These are phyloP conservation scores for Micrasema minimum DNA, from an alignment of 1,140 invertebrate genomes.

Conservation along the genomic window DNA sequence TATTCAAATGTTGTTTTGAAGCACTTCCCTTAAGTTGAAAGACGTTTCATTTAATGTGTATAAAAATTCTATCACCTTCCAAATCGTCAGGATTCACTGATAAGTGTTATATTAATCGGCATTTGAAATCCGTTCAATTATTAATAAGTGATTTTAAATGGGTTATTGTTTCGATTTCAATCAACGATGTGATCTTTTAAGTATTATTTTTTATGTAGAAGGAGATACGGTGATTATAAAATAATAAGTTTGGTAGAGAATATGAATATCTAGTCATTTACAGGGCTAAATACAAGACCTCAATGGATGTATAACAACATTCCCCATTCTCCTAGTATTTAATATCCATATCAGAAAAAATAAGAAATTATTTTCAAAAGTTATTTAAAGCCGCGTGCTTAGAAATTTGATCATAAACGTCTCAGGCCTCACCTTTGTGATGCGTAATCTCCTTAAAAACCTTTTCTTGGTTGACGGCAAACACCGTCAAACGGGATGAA, in stretches of 20 bases:
- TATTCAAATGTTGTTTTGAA: slow-evolving; percentile 15
- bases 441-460: slow-evolving; percentile 40
- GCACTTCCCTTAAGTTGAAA: background rate
- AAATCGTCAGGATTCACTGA: background rate
- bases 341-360: too few species aligned
- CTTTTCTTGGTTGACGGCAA: slow-evolving; percentile 17
- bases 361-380: too few species aligned
- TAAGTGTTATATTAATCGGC: slow-evolving; percentile 9
- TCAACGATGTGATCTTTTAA: background rate
- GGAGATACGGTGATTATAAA: too few species aligned
- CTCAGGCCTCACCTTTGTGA: background rate
- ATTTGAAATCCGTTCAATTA: slow-evolving; percentile 15
- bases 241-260: too few species aligned
- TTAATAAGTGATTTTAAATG: slow-evolving; percentile 19
- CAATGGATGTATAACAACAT: too few species aligned
- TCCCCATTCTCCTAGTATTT: too few species aligned
- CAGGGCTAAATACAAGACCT: too few species aligned
- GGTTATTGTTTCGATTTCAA: slow-evolving; percentile 3
- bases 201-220: background rate
- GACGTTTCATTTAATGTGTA: slow-evolving; percentile 21
- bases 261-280: too few species aligned
- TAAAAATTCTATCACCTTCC: slow-evolving; percentile 15
- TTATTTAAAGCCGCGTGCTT: background rate
- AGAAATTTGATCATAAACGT: background rate
- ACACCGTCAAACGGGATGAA: slow-evolving; percentile 13